A percentile compares a stretch with the other conserved stretches of the same genome.
These are phyloP conservation scores for Phyllostomus discolor DNA, from an alignment of 2,113 vertebrate genomes.

Conservation along the genomic window DNA sequence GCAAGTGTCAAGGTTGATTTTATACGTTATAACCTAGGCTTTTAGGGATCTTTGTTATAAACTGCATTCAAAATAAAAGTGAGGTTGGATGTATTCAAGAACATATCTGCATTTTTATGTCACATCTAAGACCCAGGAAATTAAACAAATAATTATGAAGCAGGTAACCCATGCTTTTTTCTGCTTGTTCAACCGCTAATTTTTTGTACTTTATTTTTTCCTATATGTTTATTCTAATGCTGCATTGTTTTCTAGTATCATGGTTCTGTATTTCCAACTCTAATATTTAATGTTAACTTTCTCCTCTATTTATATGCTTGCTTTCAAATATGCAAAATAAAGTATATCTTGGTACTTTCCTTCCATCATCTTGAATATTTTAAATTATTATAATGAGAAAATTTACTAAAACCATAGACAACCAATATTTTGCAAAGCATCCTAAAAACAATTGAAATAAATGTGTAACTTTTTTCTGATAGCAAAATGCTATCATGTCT, in stretches of 20 bases:
- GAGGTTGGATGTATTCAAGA: not conserved
- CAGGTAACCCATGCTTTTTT: not conserved
- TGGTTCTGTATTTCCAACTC: not conserved
- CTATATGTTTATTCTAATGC: not conserved
- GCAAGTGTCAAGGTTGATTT: not conserved
- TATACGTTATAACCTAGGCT: not conserved
- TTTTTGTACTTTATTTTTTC: not conserved
- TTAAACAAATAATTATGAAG: not conserved
- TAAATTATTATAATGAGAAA: not conserved
- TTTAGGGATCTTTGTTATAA: not conserved
- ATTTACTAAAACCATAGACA: not conserved
- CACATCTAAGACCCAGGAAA: not conserved
- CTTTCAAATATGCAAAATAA: not conserved
- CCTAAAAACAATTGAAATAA: not conserved
- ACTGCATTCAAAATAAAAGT: not conserved
- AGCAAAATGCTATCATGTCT: not conserved
- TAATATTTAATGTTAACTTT: not conserved
- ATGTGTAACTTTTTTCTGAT: not conserved
- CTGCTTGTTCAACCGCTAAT: not conserved
- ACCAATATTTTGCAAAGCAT: not conserved
- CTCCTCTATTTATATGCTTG: not conserved
- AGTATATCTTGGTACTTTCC: not conserved
- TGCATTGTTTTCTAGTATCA: not conserved
- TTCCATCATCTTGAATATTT: not conserved
- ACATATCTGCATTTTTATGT: not conserved